Base-by-base conservation (phyloP, 2,797 vertebrate genomes). In the Picus viridis region DNA sequence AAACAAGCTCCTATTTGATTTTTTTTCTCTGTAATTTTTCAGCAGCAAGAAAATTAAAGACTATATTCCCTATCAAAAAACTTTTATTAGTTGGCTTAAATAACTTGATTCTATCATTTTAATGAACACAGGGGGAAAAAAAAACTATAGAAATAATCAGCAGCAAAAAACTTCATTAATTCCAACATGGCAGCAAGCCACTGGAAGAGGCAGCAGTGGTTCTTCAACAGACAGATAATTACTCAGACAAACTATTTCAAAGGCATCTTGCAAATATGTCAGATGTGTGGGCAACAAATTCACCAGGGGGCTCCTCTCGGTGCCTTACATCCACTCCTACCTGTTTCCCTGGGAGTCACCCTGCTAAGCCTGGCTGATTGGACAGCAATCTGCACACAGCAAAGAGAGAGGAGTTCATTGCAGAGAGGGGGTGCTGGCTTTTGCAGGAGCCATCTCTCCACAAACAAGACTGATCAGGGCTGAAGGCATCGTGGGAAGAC, bases 381-480 rank as follows among this genome's bases (percentile, higher is more conserved):
- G 68, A 41, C 68, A 69, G 53, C 32, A 61, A 76, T 74, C 45
- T 83, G 4, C 4, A 43, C 88, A 85, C 39, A 59, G 63, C 59
- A 79, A 95, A 88, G 84, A 54, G 58, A 76, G 81, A 96, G 30
- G 68, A 84, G 82, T 83, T 94, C 92, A 22, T 65, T 78, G 51
- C 26, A 74, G 89, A 93, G 96, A 90, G 47, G 63, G 59, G 67
- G 65, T 79, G 77, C 63, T 92, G 86, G 86, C 86, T 87, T 95
- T 94, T 39, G 36, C 36, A 92, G 90, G 59, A 95, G 74, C 64
- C 89, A 47, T 72, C 29, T 87, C 56, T 86, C 69, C 8, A 57
- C 69, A 67, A 94, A 89, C 88, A 80, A 93, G 92, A 89, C 86
- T 95, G 61, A 93, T 77, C 69, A 78, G 90, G 96, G 95, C 71